Evolutionary conservation across 2,113 vertebrate species (phyloP).

Genomic region (Boulengerochromis microlepis): DNA sequence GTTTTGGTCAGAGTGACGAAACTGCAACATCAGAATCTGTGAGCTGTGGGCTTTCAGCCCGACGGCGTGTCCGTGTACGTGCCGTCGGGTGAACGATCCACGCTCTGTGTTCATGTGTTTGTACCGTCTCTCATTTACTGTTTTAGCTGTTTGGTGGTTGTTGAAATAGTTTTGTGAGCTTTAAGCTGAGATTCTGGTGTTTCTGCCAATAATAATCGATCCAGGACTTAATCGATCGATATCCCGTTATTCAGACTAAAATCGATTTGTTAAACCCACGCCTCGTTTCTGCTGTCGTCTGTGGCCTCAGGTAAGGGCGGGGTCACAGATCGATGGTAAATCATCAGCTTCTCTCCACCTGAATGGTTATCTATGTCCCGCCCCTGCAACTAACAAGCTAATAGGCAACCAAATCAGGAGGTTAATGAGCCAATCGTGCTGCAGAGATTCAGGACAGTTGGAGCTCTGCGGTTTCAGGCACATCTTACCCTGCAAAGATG

Average conservation of each 20-base stretch:
- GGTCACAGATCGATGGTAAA: background rate
- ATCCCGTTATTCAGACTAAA: background rate
- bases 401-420: background rate
- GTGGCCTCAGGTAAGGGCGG: background rate
- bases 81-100: background rate
- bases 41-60: background rate
- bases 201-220: background rate
- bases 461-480: background rate
- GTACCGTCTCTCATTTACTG: background rate
- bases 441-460: background rate
- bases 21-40: background rate
- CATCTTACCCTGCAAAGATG: background rate
- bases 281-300: background rate
- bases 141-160: background rate
- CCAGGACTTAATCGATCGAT: background rate
- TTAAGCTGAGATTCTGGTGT: background rate
- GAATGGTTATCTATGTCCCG: background rate
- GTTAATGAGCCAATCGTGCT: background rate
- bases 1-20: background rate
- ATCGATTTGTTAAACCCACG: background rate
- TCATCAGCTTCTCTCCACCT: background rate
- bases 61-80: background rate
- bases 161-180: background rate
- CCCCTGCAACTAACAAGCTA: background rate
- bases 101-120: accelerated